Percentiles rank a stretch among this genome's conserved stretches.
Evolutionary conservation across 30 jellyfish, hydroid and myxozoan genomes (phyloP).

Genomic region (Turritopsis rubra): DNA sequence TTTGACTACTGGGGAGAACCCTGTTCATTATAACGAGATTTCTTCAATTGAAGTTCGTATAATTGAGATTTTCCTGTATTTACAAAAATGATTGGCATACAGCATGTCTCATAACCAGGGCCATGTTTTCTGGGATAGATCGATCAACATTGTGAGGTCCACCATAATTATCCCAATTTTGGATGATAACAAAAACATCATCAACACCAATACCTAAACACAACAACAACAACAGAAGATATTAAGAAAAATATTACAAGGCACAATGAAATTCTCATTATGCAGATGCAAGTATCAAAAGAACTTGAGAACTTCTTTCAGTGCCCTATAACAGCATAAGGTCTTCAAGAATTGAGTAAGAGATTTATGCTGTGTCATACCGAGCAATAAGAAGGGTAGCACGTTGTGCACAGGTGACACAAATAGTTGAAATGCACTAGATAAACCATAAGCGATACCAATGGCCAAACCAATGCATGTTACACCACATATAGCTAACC

Average conservation of each 20-base stretch:
- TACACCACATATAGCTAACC: conserved; percentile 82
- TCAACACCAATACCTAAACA: conserved; percentile 23
- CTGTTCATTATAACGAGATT: too few relatives aligned
- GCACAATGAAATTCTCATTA: not conserved
- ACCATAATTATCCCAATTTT: conserved; percentile 24
- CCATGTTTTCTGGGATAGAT: conserved; percentile 17
- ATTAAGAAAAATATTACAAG: not conserved
- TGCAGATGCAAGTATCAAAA: too few relatives aligned
- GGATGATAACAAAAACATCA: conserved; percentile 54
- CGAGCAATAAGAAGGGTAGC: conserved; percentile 72
- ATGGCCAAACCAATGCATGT: conserved; percentile 68
- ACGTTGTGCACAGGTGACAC: conserved; percentile 75
- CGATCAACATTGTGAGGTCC: conserved; percentile 13
- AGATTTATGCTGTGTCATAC: conserved; percentile 40
- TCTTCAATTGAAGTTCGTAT: too few relatives aligned
- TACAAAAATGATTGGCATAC: too few relatives aligned
- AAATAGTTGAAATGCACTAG: conserved; percentile 75
- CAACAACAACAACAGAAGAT: not conserved
- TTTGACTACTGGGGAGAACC: too few relatives aligned
- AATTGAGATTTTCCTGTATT: too few relatives aligned
- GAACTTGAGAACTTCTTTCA: too few relatives aligned
- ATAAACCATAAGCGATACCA: conserved; percentile 77
- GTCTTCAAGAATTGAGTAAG: too few relatives aligned
- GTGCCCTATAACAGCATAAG: too few relatives aligned
- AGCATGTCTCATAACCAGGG: conserved; percentile 41